Base-by-base conservation (phyloP, 2,797 vertebrate species). In the Phrynocephalus vlangalii region DNA sequence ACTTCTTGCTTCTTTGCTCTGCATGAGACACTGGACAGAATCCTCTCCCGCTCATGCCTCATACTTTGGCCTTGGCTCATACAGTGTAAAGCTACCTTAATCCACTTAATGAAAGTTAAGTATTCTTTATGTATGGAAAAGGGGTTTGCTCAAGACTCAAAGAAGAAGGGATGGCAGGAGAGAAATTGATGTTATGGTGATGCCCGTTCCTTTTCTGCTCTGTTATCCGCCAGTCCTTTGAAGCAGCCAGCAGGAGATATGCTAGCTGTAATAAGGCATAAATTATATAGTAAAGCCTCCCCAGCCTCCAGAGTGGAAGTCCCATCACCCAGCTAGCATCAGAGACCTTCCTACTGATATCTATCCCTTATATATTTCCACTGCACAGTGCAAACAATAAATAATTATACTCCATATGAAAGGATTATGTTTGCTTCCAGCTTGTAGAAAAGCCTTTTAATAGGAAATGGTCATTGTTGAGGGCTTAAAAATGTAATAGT, bases 341-440 rank as follows among this genome's bases (percentile, higher is more conserved):
- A 1, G 0, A 84, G 24, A 0, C 0, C 5, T 90, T 92, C 79
- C 68, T 30, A 90, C 56, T 68, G 33, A 11, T 8, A 1, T 73
- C 90, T 83, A 79, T 30, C 16, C 26, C 75, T 60, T 87, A 77
- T 86, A 81, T n/a, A 75, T 79, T 81, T 93, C 84, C 82, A 89
- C 83, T 91, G 70, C 0, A 0, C n/a, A 22, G 16, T 72, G 22
- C n/a, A 90, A 94, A 92, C 50, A 90, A 84, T 56, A 91, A 73
- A 71, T 87, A 83, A 90, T 91, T 90, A 72, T 79, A 89, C 90
- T 79, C 79, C 60, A 22, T 28, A 79, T 0, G 0, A 94, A 93
- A 88, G 72, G 78, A 91, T 93, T 89, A 85, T 72, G 68, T 67
- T 11, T 89, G n/a, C 90, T 89, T 89, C 83, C 79, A 86, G 50